Evolutionary conservation across 2,113 vertebrate species (phyloP), one percentile per base, ranked within the genome.

Genomic region (Catagonus wagneri): DNA sequence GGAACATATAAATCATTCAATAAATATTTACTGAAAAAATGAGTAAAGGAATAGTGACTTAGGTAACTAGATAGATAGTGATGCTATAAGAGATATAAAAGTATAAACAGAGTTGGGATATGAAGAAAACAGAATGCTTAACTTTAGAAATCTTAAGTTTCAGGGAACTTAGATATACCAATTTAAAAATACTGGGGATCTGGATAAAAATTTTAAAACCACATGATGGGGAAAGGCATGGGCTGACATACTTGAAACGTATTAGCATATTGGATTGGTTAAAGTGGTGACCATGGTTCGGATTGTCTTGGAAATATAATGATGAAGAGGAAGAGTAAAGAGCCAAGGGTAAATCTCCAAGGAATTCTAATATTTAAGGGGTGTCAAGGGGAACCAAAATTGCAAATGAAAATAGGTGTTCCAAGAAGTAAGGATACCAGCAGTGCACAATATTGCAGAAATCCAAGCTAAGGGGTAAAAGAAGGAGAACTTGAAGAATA

Each of bases 111-210:
- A 20, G 6, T 6, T 60, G 7, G 1, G 1, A 78, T 74, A 34
- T 56, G 6, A 66, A 39, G 29, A 94, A 74, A 60, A 78, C 5
- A 19, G 15, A 50, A 50, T 85, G 12, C 8, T 76, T 80, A 84
- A 80, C 60, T 92, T 96, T 60, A 81, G 61, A 86, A 89, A 56
- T 58, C 22, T 69, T 89, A 92, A 93, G 10, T 29, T 63, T 90
- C 52, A 61, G 63, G n/a, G 20, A 69, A 89, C 3, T 86, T 83
- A 56, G 29, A 86, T 88, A 84, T 84, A 90, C 29, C 13, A 79
- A 9, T 88, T 91, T 72, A 89, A 83, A 91, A 80, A 84, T 76
- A 14, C 60, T 78, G 34, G 12, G 5, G 1, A 60, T 85, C 10
- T 76, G 79, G 36, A 61, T 76, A n/a, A 84, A 75, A 2, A 78